Conservation (phyloP, 2,797 vertebrate genomes). For the Bucorvus abyssinicus region DNA sequence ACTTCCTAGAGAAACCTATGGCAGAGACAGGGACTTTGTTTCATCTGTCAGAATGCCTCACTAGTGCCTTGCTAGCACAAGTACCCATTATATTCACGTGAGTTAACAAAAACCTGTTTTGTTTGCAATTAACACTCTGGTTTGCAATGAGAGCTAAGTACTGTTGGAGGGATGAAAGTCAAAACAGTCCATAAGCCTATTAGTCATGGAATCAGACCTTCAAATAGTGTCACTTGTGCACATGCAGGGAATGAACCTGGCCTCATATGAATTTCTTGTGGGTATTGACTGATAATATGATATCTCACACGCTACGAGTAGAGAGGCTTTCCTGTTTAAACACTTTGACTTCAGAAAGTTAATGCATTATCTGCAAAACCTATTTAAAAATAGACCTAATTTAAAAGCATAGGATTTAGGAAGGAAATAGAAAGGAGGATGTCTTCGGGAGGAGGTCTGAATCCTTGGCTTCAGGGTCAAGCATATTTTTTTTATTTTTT, state of each 20-base stretch:
- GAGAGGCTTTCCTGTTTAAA: conserved; percentile 14
- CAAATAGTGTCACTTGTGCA: not conserved
- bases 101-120: not conserved
- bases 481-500: conserved; percentile 18
- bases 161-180: not conserved
- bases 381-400: conserved; percentile 21
- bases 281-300: not conserved
- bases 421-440: not conserved
- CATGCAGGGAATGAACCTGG: not conserved
- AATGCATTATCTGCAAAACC: not conserved
- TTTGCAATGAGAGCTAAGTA: not conserved
- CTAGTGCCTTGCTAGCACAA: not conserved
- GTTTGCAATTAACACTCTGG: not conserved
- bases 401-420: not conserved
- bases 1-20: not conserved
- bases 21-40: not conserved
- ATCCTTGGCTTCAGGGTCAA: conserved; percentile 9
- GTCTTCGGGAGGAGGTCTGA: not conserved
- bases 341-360: not conserved
- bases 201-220: conserved; percentile 2
- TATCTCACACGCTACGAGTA: conserved; percentile 1
- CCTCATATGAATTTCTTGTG: not conserved
- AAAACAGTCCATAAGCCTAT: not conserved
- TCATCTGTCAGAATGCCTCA: not conserved
- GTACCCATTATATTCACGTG: not conserved